Base-by-base conservation (phyloP, 2,888 invertebrate genomes). In the Agrotis exclamationis region DNA sequence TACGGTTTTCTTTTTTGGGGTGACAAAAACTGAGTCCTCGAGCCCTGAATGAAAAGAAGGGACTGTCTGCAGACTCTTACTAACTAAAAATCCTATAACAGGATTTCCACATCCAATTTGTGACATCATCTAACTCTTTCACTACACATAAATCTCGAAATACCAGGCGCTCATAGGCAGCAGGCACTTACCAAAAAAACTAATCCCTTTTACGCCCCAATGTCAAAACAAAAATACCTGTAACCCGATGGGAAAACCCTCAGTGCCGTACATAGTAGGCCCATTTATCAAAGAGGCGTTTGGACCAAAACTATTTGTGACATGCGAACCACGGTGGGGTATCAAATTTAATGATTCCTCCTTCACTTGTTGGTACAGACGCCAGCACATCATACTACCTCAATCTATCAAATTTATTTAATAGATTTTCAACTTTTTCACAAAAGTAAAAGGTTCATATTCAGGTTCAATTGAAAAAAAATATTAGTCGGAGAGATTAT, bases 321-420 rank as follows among this genome's bases (percentile, higher is more conserved):
- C 63, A 81, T 74, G 66, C 68, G 57, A 70, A 68, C 63, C 74
- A 85, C 76, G 73, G 63, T 48, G 63, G 50, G 62, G 74, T 76
- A 80, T 74, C 78, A 69, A 81, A 87, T 83, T 80, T 83, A 86
- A 86, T 81, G 74, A 83, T 83, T 74, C 63, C 66, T 63, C 48
- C 54, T 64, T 51, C 59, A 68, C 70, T 80, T 78, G 45, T 51
- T 11, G 14, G 67, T 67, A 65, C 47, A 7, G 1, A 39, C 39
- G 66, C 33, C n/a, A 22, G 16, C 3, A 9, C 39, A 39, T 39
- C 39, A 11, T 39, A 39, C 39, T 39, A 11, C 11, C 39, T 33
- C 11, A 9, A 39, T 39, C 11, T 39, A 39, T 9, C 39, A 39
- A 39, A 39, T 39, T 39, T 11, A 1, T 39, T 39, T 11, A 11